Evolutionary conservation across 2,797 vertebrate genomes (phyloP).

Genomic region (Jordanella pulchra): DNA sequence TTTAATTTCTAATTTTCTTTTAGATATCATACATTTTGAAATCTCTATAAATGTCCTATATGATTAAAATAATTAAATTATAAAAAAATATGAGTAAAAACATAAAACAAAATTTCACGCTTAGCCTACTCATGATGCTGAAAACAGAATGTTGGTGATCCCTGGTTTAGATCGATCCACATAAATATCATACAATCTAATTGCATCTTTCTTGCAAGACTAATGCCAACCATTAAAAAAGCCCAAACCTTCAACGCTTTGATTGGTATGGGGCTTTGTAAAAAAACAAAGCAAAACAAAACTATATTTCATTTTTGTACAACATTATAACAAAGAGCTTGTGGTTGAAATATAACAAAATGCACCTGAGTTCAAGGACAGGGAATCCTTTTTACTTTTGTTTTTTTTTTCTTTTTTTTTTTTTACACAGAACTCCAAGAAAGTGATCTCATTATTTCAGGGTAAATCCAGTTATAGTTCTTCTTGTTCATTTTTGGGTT

Average conservation of each 20-base stretch:
- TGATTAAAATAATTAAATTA: too few species aligned
- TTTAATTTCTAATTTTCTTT: too few species aligned
- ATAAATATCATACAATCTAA: neutral
- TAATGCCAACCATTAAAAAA: neutral
- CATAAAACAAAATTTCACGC: too few species aligned
- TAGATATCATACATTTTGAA: too few species aligned
- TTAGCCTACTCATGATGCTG: too few species aligned
- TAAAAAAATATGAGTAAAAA: too few species aligned
- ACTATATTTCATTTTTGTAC: neutral
- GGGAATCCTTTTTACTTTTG: neutral
- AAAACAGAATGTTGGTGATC: too few species aligned
- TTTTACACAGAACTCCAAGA: neutral
- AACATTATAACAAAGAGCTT: neutral
- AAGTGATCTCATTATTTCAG: neutral
- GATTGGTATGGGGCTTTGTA: too few species aligned
- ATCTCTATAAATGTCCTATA: too few species aligned
- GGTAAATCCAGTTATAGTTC: neutral
- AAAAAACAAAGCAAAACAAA: too few species aligned
- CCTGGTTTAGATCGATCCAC: neutral
- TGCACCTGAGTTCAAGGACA: neutral
- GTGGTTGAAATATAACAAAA: neutral
- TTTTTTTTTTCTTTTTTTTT: too few species aligned
- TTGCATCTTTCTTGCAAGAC: neutral
- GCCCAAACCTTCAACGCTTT: too few species aligned
- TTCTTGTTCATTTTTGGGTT: constrained; percentile 11